Percentiles rank a stretch among this genome's conserved stretches.
These are phyloP conservation scores for Drosophila subquinaria DNA, from an alignment of 2,888 invertebrate genomes.

Conservation along the genomic window DNA sequence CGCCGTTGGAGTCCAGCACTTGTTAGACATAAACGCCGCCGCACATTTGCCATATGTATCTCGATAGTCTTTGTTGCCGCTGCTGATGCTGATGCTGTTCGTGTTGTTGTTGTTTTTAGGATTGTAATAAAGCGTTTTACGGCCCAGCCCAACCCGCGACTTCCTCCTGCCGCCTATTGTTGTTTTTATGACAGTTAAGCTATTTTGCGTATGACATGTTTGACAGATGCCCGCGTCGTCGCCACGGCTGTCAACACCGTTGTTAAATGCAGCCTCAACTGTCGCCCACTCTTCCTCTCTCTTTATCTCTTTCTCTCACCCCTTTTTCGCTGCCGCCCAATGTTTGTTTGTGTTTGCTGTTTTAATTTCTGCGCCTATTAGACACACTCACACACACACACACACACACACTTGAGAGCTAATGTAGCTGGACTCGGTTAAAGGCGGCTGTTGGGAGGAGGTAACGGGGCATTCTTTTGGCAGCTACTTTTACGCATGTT, in stretches of 20 bases:
- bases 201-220: conserved; percentile 81
- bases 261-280: conserved; percentile 63
- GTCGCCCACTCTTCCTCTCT: neutral
- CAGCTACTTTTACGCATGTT: conserved; percentile 80
- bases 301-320: neutral
- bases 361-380: conserved; percentile 67
- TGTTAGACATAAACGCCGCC: conserved; percentile 67
- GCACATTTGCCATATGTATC: conserved; percentile 64
- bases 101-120: conserved; percentile 31
- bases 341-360: conserved; percentile 55
- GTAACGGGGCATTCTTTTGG: conserved; percentile 26
- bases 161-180: conserved; percentile 51
- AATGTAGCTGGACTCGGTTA: conserved; percentile 12
- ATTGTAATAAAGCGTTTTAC: conserved; percentile 78
- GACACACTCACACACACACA: conserved; percentile 30
- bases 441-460: conserved; percentile 7
- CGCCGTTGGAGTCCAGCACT: conserved; percentile 38
- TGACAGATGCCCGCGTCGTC: conserved; percentile 70
- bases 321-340: conserved; percentile 14
- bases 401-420: conserved; percentile 8
- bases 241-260: conserved; percentile 67
- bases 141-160: conserved; percentile 25
- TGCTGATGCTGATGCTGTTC: conserved; percentile 2
- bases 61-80: conserved; percentile 10
- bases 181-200: conserved; percentile 80